Conservation (phyloP, 2,797 vertebrate species). For the Sebastes paucispinis region DNA sequence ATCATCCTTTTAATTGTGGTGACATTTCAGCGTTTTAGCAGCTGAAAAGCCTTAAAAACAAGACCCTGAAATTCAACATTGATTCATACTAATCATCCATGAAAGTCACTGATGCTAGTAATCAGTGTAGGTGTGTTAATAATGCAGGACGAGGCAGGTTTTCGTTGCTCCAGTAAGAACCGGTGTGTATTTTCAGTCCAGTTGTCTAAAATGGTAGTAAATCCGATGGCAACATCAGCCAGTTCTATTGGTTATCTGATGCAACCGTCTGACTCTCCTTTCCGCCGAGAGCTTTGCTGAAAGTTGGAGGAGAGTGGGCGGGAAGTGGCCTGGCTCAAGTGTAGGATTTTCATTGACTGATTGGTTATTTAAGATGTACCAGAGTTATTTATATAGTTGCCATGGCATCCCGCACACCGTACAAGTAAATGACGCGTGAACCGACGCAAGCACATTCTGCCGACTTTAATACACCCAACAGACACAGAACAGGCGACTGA, state of each 20-base stretch:
- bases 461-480: constrained; percentile 17
- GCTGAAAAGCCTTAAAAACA: not conserved
- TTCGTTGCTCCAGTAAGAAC: not conserved
- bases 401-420: constrained; percentile 51
- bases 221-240: not conserved
- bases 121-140: too few species aligned
- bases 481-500: not conserved
- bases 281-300: constrained; percentile 4
- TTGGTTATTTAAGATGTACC: constrained; percentile 62
- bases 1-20: not conserved
- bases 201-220: not conserved
- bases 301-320: constrained; percentile 47
- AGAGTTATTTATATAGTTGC: constrained; percentile 69
- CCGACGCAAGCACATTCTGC: constrained; percentile 19
- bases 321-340: constrained; percentile 44
- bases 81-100: not conserved
- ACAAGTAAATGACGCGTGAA: constrained; percentile 55
- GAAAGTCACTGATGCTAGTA: not conserved
- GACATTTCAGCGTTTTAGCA: not conserved
- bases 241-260: not conserved
- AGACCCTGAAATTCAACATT: not conserved
- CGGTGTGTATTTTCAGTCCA: not conserved
- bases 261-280: not conserved
- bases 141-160: not conserved
- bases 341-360: constrained; percentile 64